Evolutionary conservation across 1,140 invertebrate genomes (phyloP), one percentile per base, ranked within the genome.

Genomic region (Apis laboriosa): DNA sequence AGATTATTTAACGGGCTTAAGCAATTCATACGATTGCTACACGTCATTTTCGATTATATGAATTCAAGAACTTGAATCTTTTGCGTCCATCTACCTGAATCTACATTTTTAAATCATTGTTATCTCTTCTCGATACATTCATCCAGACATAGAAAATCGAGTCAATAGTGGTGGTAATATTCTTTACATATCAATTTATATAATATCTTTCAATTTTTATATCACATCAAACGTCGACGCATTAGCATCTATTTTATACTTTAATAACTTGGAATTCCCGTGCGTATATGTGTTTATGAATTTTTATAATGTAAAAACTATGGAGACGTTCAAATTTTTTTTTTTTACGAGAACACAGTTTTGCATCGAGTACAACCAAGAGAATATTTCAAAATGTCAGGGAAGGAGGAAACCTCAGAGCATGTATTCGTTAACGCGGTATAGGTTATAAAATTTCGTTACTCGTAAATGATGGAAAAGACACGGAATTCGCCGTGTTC

Each of bases 11-110:
- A 86, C 66, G 80, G 77, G 19, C 60, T 15, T 43, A 28, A 49
- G 43, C 17, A 60, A 21, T 64, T 58, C 56, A 60, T 21, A 55
- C 63, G 43, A 85, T 68, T 58, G 7, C 80, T 56, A 75, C 53
- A 60, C 72, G 63, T 64, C 58, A 68, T 68, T 77, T 82, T 43
- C 60, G 28, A 79, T 86, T 85, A 24, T 73, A 24, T 77, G 15
- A 63, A 53, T 58, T 61, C 2, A 34, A n/a, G 28, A 51, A 17
- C 5, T 43, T 43, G 63, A 74, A 74, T 24, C n/a, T 66, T 58
- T 43, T 43, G 24, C 12, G 24, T 15, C 17, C 19, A 13, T 8
- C 21, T 64, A 64, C 21, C 58, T 80, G 24, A 1, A 34, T 34
- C 11, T 43, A 63, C 17, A 4, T 34, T n/a, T 34, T 51, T 61